A percentile compares a stretch with the other conserved stretches of the same genome.
Evolutionary conservation across 2,888 invertebrate species (phyloP).

Genomic region (Caenorhabditis doughertyi): DNA sequence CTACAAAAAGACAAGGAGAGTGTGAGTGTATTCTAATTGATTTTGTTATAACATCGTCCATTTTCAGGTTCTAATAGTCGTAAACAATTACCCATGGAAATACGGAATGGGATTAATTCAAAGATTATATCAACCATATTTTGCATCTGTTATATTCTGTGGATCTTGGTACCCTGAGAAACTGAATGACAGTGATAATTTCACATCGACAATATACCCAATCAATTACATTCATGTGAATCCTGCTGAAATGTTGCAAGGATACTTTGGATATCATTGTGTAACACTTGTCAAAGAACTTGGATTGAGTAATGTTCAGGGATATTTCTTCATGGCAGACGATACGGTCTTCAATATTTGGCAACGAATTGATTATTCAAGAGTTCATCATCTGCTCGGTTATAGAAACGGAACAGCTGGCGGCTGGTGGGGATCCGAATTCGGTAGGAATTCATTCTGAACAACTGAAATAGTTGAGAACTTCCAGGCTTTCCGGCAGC

Average conservation of each 20-base stretch:
- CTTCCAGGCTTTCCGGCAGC: not conserved
- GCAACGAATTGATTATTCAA: slow-evolving; percentile 50
- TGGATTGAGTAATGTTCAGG: slow-evolving; percentile 36
- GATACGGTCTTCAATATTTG: slow-evolving; percentile 60
- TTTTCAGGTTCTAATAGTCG: slow-evolving; percentile 44
- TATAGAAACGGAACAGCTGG: not conserved
- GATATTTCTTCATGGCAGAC: slow-evolving; percentile 53
- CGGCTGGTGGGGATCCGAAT: not conserved
- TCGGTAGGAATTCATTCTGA: not conserved
- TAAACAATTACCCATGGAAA: slow-evolving; percentile 48
- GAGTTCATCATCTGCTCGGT: slow-evolving; percentile 16
- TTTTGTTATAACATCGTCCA: not conserved
- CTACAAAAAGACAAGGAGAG: not conserved
- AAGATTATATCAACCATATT: slow-evolving; percentile 57
- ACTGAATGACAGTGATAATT: slow-evolving; percentile 7
- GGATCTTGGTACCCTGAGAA: slow-evolving; percentile 30
- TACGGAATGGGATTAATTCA: slow-evolving; percentile 36
- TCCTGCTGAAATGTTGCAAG: slow-evolving; percentile 34
- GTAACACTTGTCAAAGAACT: slow-evolving; percentile 43
- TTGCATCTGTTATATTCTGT: slow-evolving; percentile 58
- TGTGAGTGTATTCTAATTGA: no score
- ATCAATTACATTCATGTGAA: slow-evolving; percentile 58
- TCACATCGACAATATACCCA: slow-evolving; percentile 13
- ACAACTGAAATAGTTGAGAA: not conserved
- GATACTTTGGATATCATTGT: slow-evolving; percentile 54